Percentiles rank a stretch among this genome's conserved stretches.
These are phyloP conservation scores for Protodeltote pygarga DNA, from an alignment of 2,888 invertebrate species.

Conservation along the genomic window DNA sequence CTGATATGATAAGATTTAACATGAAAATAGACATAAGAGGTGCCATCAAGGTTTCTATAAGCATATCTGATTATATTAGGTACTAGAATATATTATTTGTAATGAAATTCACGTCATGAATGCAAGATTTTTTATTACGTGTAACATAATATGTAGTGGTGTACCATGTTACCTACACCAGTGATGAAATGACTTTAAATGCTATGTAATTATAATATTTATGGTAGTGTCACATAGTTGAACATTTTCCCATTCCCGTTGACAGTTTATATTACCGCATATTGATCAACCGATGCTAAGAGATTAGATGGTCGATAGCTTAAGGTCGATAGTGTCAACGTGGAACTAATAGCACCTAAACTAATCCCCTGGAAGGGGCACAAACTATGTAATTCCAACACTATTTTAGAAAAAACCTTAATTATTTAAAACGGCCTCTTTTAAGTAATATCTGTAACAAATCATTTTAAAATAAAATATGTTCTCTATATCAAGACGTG, in stretches of 20 bases:
- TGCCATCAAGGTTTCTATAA: constrained; percentile 20
- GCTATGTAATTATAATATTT: constrained; percentile 31
- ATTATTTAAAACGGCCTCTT: no score
- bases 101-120: background rate
- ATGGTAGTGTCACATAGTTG: constrained; percentile 23
- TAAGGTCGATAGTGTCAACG: constrained; percentile 33
- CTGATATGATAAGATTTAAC: constrained; percentile 45
- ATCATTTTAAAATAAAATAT: no score
- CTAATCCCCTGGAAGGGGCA: constrained; percentile 46
- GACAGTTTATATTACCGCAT: constrained; percentile 38
- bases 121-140: background rate
- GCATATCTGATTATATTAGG: no score
- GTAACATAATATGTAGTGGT: background rate
- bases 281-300: constrained; percentile 41
- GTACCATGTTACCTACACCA: background rate
- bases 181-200: constrained; percentile 11
- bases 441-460: no score
- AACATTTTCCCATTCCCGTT: constrained; percentile 37
- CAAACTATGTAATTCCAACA: no score
- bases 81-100: constrained; percentile 12
- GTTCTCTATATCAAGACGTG: no score
- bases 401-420: no score
- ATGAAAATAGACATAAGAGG: constrained; percentile 24
- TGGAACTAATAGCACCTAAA: constrained; percentile 40
- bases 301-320: no score